These are phyloP conservation scores for Xestia xanthographa DNA, from an alignment of 2,888 invertebrate genomes.

Conservation along the genomic window DNA sequence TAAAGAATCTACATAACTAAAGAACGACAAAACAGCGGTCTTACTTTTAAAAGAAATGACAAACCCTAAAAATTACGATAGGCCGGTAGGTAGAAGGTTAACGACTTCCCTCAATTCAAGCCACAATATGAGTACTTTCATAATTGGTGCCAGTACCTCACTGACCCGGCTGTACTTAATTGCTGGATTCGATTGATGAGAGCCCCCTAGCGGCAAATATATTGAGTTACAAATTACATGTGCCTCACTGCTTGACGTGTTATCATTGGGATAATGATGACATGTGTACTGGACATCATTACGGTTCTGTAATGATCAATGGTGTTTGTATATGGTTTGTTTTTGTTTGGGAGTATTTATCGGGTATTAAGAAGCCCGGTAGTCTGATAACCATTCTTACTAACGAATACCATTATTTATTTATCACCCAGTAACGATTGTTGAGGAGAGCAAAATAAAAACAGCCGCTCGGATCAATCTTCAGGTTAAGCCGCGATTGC, in stretches of 20 bases:
- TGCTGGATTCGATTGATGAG: conserved; percentile 42
- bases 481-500: no score
- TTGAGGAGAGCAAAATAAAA: not conserved
- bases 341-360: not conserved
- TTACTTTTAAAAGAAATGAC: conserved; percentile 23
- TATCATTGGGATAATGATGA: conserved; percentile 40
- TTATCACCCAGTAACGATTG: not conserved
- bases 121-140: conserved; percentile 35
- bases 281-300: conserved; percentile 23
- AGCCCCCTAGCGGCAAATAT: conserved; percentile 45
- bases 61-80: conserved; percentile 21
- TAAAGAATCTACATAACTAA: not conserved
- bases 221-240: conserved; percentile 60
- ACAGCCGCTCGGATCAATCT: no score
- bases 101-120: conserved; percentile 16
- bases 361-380: not conserved
- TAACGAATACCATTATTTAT: not conserved
- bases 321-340: not conserved
- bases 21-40: not conserved
- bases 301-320: conserved; percentile 17
- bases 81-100: conserved; percentile 1
- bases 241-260: conserved; percentile 37
- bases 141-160: conserved; percentile 36
- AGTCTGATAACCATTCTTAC: not conserved
- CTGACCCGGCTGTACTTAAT: conserved; percentile 58